Conservation (phyloP, 2,113 vertebrate genomes). For the Lepus europaeus region DNA sequence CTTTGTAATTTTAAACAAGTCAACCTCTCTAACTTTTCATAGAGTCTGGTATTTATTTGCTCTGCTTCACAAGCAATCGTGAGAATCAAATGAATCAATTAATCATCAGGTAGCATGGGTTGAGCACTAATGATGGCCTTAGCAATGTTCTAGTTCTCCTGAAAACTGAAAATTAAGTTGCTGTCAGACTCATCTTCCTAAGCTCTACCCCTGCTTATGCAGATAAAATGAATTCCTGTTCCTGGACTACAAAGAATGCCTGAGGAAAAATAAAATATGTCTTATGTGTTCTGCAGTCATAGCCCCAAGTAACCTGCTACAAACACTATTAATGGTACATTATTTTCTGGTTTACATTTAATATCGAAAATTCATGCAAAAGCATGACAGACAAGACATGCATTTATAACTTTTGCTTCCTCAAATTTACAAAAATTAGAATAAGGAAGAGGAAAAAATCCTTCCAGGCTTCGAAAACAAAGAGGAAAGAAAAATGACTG, state of each 20-base stretch:
- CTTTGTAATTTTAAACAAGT: constrained; percentile 43
- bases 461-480: not conserved
- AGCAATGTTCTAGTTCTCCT: not conserved
- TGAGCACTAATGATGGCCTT: not conserved
- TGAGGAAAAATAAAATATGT: not conserved
- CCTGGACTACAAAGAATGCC: not conserved
- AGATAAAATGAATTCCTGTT: not conserved
- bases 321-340: not conserved
- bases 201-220: not conserved
- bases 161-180: not conserved
- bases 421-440: not conserved
- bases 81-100: not conserved
- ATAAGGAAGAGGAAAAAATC: not conserved
- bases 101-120: not conserved
- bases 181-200: not conserved
- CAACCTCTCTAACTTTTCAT: not conserved
- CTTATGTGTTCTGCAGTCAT: not conserved
- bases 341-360: not conserved
- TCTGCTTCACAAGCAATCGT: not conserved
- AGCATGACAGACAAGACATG: not conserved
- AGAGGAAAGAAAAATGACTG: not conserved
- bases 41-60: not conserved
- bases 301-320: not conserved
- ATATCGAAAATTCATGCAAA: constrained; percentile 28
- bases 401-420: not conserved